A percentile compares a stretch with the other conserved stretches of the same genome.
Conservation (phyloP, 2,888 invertebrate genomes). For the Drosophila lacicola region DNA sequence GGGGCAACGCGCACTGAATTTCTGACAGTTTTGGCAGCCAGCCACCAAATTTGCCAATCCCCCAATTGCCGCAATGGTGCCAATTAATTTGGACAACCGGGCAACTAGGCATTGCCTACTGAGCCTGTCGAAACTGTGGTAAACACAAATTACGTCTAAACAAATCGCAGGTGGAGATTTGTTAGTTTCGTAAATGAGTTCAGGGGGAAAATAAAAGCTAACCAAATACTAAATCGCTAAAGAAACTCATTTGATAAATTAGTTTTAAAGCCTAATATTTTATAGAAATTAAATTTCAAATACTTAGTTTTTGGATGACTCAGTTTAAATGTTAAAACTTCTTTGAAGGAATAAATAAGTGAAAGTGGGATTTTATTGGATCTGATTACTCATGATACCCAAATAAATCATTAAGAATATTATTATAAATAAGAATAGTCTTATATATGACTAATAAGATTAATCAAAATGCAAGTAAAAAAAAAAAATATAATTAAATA, state of each 20-base stretch:
- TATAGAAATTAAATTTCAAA: not conserved
- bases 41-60: slow-evolving; percentile 26
- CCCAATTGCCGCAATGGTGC: slow-evolving; percentile 31
- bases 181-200: not conserved
- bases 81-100: slow-evolving; percentile 44
- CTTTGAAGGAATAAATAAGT: too few relatives aligned
- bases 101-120: slow-evolving; percentile 13
- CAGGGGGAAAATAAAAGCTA: not conserved
- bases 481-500: too few relatives aligned
- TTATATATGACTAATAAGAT: too few relatives aligned
- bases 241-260: not conserved
- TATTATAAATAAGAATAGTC: too few relatives aligned
- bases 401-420: too few relatives aligned
- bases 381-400: too few relatives aligned
- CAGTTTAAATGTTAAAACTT: too few relatives aligned
- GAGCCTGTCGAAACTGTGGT: slow-evolving; percentile 21
- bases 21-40: slow-evolving; percentile 71
- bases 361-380: too few relatives aligned
- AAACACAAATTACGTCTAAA: slow-evolving; percentile 12
- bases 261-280: too few relatives aligned
- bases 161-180: slow-evolving; percentile 14
- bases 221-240: not conserved
- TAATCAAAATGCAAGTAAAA: too few relatives aligned
- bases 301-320: too few relatives aligned
- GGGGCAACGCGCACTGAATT: slow-evolving; percentile 67